Evolutionary conservation across 2,113 vertebrate genomes (phyloP).

Genomic region (Hemichromis elongatus): DNA sequence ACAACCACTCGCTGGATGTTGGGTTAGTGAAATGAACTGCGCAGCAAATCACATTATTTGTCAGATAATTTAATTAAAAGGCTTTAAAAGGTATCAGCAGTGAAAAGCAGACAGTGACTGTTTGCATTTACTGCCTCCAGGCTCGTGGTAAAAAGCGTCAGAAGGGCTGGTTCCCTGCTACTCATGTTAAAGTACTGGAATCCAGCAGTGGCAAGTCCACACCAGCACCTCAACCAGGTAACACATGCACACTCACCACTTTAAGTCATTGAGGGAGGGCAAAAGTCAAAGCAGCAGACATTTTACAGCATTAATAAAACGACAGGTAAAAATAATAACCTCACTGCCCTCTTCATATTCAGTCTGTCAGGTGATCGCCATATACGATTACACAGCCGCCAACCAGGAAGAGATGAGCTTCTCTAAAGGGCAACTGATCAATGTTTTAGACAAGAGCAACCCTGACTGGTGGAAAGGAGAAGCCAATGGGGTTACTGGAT

Average conservation of each 20-base stretch:
- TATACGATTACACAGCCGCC: conserved; percentile 89
- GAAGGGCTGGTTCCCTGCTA: conserved; percentile 95
- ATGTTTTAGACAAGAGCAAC: conserved; percentile 85
- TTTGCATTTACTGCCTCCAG: conserved; percentile 59
- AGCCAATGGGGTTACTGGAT: conserved; percentile 81
- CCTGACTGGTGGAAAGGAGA: conserved; percentile 98
- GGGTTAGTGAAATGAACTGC: neutral
- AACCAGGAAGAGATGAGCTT: conserved; percentile 93
- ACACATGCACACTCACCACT: neutral
- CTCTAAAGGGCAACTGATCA: conserved; percentile 89
- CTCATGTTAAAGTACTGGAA: conserved; percentile 87
- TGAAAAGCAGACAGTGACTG: neutral
- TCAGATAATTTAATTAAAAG: neutral
- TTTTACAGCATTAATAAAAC: neutral
- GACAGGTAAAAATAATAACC: neutral
- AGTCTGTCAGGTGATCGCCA: conserved; percentile 93
- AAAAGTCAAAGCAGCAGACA: neutral
- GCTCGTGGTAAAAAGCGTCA: conserved; percentile 94
- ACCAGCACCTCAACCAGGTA: conserved; percentile 83
- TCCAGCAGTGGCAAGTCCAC: conserved; percentile 85
- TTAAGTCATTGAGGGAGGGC: neutral
- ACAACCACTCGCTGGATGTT: fast-evolving
- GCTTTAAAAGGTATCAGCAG: neutral
- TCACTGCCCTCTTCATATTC: neutral
- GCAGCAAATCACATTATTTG: neutral